phyloP scores from a whole-genome alignment of 2,113 vertebrate genomes.

The Indicator maculatus region DNA sequence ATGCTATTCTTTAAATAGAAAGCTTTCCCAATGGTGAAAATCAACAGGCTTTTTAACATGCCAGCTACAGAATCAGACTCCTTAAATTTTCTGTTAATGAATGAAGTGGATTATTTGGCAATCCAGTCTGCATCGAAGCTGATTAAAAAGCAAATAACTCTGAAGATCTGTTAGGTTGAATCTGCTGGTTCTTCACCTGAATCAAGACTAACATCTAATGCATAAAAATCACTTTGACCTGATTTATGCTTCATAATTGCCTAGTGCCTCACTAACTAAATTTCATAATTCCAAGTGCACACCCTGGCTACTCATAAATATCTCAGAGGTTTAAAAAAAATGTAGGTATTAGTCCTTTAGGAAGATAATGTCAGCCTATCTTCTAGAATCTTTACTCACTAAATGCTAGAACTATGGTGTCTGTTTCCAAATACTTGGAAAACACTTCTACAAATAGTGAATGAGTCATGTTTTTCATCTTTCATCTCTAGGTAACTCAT shows the following conservation, averaged over 20 bases:
- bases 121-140: background rate
- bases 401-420: constrained; percentile 1
- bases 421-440: constrained; percentile 59
- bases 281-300: constrained; percentile 60
- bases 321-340: constrained; percentile 28
- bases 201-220: constrained; percentile 34
- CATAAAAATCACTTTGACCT: constrained; percentile 49
- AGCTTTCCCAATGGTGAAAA: background rate
- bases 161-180: background rate
- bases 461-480: constrained; percentile 41
- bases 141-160: constrained; percentile 11
- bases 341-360: constrained; percentile 48
- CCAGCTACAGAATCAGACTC: background rate
- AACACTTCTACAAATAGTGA: constrained; percentile 48
- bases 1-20: background rate
- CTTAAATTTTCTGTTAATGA: background rate
- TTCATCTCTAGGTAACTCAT: constrained; percentile 33
- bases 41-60: background rate
- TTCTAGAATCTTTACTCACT: constrained; percentile 51
- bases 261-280: constrained; percentile 65
- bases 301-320: constrained; percentile 60
- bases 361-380: constrained; percentile 32
- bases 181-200: background rate
- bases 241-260: constrained; percentile 33
- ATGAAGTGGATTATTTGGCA: background rate